Evolutionary conservation across 2,797 vertebrate genomes (phyloP).

Genomic region (Rhynchotus rufescens): DNA sequence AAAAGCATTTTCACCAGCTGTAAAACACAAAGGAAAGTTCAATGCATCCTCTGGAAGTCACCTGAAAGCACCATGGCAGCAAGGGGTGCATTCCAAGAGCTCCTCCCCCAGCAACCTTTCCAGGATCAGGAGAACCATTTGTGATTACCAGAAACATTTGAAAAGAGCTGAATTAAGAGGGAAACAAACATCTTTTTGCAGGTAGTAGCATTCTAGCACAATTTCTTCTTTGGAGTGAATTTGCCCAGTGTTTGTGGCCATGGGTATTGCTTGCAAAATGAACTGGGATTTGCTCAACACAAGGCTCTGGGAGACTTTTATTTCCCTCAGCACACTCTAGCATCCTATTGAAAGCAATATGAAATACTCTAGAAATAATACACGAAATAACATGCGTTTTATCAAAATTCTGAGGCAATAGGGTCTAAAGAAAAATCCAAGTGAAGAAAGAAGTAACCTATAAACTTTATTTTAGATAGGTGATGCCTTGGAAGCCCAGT

Average conservation of each 20-base stretch:
- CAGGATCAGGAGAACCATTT: accelerated
- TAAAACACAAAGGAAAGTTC: not conserved
- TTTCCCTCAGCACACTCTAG: not conserved
- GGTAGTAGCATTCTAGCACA: not conserved
- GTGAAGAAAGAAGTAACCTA: not conserved
- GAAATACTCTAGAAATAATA: not conserved
- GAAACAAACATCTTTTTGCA: not conserved
- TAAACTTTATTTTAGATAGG: not conserved
- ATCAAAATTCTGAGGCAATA: not conserved
- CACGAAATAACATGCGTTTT: accelerated
- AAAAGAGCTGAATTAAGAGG: not conserved
- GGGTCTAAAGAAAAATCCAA: not conserved
- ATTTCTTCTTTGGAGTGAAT: not conserved
- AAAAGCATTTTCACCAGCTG: not conserved
- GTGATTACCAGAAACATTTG: not conserved
- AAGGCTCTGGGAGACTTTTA: not conserved
- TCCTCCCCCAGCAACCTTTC: not conserved
- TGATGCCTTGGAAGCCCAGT: not conserved
- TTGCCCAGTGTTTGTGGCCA: not conserved
- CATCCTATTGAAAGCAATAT: not conserved
- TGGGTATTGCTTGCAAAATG: not conserved
- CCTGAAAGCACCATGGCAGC: accelerated
- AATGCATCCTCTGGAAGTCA: not conserved
- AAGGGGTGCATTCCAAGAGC: not conserved
- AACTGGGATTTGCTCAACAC: not conserved